These are phyloP conservation scores for Fukomys damarensis DNA, from an alignment of 2,113 vertebrate genomes.

Conservation along the genomic window DNA sequence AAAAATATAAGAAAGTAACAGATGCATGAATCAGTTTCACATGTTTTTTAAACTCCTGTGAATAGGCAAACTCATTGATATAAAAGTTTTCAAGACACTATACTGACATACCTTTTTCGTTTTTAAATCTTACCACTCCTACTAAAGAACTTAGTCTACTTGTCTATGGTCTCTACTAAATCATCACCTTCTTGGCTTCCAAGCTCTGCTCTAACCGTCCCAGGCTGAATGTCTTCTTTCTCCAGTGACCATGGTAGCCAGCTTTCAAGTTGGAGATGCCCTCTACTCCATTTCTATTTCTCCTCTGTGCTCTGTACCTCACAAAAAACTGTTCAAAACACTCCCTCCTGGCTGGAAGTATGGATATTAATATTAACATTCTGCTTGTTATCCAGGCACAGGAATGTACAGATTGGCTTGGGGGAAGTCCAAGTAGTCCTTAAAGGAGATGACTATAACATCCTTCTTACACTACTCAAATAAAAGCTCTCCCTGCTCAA, in stretches of 20 bases:
- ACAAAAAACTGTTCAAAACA: background rate
- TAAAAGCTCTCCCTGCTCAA: background rate
- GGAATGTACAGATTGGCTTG: background rate
- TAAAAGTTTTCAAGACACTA: background rate
- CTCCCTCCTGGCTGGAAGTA: accelerated
- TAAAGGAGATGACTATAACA: background rate
- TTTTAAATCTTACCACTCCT: background rate
- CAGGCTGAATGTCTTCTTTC: background rate
- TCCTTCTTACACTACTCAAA: background rate
- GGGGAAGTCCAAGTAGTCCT: background rate
- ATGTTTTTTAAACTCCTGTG: background rate
- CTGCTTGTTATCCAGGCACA: accelerated
- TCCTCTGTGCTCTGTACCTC: background rate
- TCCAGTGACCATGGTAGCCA: background rate
- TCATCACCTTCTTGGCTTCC: background rate
- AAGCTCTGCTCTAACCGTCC: background rate
- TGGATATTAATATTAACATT: background rate
- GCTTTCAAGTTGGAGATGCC: background rate
- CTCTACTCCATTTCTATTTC: background rate
- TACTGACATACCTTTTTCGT: background rate
- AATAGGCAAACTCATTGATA: background rate
- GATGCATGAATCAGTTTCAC: background rate
- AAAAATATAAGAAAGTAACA: background rate
- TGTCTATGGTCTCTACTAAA: background rate
- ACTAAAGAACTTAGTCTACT: background rate